phyloP scores from a whole-genome alignment of 2,113 vertebrate species.

The Stigmatopora nigra region DNA sequence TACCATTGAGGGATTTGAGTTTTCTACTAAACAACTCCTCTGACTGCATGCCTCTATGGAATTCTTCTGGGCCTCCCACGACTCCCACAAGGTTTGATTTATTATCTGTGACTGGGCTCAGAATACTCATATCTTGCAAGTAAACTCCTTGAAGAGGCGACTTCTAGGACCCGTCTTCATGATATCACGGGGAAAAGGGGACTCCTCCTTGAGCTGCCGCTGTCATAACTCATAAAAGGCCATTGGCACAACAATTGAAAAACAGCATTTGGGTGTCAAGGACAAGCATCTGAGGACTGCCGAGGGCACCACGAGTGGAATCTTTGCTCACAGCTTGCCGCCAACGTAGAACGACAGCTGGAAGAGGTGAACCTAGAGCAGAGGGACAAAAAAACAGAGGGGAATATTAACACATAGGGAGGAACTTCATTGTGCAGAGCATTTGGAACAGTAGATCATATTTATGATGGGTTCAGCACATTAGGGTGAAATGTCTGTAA shows the following conservation, averaged over 20 bases:
- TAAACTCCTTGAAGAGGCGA: conserved; percentile 52
- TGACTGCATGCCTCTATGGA: conserved; percentile 84
- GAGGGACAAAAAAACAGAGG: conserved; percentile 34
- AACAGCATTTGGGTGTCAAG: conserved; percentile 56
- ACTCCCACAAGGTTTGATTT: conserved; percentile 73
- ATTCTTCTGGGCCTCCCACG: conserved; percentile 73
- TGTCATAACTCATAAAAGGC: conserved; percentile 56
- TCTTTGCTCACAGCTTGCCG: conserved; percentile 52
- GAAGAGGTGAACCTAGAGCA: conserved; percentile 44
- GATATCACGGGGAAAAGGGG: conserved; percentile 61
- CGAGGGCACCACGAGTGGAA: conserved; percentile 34
- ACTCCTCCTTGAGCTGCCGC: conserved; percentile 47
- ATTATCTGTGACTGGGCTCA: conserved; percentile 74
- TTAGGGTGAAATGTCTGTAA: conserved; percentile 12
- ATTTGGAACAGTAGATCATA: conserved; percentile 6
- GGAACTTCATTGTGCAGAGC: conserved; percentile 11
- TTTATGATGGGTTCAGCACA: conserved; percentile 2
- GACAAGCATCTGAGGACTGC: conserved; percentile 42
- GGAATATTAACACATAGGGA: conserved; percentile 28
- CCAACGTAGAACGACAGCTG: conserved; percentile 53
- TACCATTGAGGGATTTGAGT: conserved; percentile 84
- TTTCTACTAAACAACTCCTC: conserved; percentile 91
- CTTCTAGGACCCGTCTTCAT: conserved; percentile 51
- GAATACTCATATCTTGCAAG: conserved; percentile 79
- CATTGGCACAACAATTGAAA: conserved; percentile 35